Evolutionary conservation across 92 coral and sea anemone genomes (phyloP).

Genomic region (Parazoanthus darwini): DNA sequence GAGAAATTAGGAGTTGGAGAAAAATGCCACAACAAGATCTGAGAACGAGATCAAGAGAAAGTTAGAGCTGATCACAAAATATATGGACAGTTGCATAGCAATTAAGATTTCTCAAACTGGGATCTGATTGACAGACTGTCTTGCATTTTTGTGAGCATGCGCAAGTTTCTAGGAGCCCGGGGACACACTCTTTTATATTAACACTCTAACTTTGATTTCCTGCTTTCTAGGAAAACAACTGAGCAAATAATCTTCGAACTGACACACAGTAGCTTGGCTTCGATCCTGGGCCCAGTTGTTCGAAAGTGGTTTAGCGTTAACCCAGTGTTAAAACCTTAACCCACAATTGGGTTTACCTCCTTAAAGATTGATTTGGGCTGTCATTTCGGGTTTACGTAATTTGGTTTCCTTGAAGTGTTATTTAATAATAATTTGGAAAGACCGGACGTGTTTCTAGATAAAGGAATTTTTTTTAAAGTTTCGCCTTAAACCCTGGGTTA

Average conservation of each 20-base stretch:
- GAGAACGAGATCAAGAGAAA: background rate
- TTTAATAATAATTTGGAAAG: no score
- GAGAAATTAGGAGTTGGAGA: background rate
- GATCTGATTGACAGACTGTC: no score
- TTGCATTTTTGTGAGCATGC: background rate
- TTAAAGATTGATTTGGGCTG: no score
- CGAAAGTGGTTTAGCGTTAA: no score
- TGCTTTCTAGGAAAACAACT: background rate
- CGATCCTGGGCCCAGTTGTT: background rate
- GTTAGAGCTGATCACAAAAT: background rate
- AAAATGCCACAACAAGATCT: background rate
- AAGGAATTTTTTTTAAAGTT: no score
- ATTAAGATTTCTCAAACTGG: no score
- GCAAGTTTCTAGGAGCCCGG: background rate
- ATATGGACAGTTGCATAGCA: background rate
- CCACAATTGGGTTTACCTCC: no score
- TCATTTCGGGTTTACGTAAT: no score
- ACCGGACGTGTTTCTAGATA: no score
- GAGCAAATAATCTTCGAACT: background rate
- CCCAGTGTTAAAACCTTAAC: no score
- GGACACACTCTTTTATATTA: background rate
- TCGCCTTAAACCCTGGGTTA: no score
- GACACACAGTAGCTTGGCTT: background rate
- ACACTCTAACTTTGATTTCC: background rate
- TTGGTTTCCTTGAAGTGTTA: no score